Evolutionary conservation across 2,113 vertebrate species (phyloP).

Genomic region (Chrysemys picta): DNA sequence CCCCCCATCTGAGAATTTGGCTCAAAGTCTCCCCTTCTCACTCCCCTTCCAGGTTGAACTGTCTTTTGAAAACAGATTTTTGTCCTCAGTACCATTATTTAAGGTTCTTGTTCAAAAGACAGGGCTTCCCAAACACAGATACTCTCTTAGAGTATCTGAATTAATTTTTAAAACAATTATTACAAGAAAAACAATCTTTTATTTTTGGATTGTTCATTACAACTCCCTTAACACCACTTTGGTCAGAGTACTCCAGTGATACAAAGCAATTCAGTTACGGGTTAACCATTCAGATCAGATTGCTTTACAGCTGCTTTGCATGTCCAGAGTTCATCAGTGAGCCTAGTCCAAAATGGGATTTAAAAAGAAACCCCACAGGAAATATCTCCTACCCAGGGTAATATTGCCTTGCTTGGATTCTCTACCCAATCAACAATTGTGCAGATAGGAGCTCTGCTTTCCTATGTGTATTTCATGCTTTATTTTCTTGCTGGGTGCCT

Average conservation of each 20-base stretch:
- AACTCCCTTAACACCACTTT: neutral
- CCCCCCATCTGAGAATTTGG: neutral
- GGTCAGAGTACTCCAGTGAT: neutral
- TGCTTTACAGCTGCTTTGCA: neutral
- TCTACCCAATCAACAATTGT: neutral
- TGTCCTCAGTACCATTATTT: accelerated
- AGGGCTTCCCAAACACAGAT: neutral
- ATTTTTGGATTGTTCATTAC: neutral
- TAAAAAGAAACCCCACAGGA: neutral
- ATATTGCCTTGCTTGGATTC: neutral
- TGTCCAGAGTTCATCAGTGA: neutral
- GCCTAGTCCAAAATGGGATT: neutral
- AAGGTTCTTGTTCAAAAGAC: neutral
- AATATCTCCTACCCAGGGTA: neutral
- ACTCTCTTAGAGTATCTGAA: neutral
- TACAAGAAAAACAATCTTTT: neutral
- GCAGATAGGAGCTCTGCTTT: neutral
- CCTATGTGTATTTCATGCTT: neutral
- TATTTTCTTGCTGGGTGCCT: neutral
- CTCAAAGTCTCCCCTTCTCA: neutral
- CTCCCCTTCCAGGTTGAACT: neutral
- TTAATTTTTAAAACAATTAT: neutral
- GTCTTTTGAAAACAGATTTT: neutral
- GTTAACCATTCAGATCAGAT: neutral
- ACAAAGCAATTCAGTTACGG: neutral